phyloP scores from a whole-genome alignment of 2,113 vertebrate genomes.

The Vicugna pacos region DNA sequence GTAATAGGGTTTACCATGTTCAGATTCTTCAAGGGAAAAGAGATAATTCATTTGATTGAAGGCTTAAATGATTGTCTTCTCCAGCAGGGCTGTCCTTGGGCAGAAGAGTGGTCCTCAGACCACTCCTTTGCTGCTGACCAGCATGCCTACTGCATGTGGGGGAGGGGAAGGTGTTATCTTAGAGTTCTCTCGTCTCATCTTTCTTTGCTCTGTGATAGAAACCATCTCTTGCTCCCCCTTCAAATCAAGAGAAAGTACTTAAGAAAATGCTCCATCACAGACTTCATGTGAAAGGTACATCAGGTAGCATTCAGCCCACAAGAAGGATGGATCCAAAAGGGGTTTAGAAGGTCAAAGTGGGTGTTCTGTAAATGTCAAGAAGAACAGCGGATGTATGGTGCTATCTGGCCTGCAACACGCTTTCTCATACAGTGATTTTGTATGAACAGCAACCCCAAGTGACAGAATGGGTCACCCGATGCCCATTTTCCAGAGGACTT shows the following conservation, averaged over 20 bases:
- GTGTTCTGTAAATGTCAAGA: background rate
- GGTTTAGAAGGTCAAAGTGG: background rate
- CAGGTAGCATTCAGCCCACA: background rate
- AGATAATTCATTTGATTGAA: background rate
- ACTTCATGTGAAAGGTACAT: background rate
- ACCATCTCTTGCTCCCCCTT: background rate
- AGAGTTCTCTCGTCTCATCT: background rate
- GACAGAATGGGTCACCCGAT: background rate
- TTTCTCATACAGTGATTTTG: background rate
- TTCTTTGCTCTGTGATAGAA: background rate
- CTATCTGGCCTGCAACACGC: background rate
- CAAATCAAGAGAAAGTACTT: background rate
- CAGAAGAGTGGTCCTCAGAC: background rate
- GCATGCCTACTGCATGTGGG: background rate
- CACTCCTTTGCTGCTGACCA: background rate
- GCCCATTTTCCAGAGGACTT: background rate
- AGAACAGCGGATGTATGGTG: background rate
- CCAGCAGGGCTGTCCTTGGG: background rate
- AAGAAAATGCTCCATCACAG: background rate
- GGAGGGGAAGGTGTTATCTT: background rate
- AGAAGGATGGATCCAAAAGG: background rate
- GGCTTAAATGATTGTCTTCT: background rate
- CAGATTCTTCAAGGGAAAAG: conserved; percentile 7
- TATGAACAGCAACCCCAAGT: background rate
- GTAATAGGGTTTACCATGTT: background rate